Percentiles rank a stretch among this genome's conserved stretches.
Conservation (phyloP, 2,888 invertebrate species). For the Carpatolechia fugitivella region DNA sequence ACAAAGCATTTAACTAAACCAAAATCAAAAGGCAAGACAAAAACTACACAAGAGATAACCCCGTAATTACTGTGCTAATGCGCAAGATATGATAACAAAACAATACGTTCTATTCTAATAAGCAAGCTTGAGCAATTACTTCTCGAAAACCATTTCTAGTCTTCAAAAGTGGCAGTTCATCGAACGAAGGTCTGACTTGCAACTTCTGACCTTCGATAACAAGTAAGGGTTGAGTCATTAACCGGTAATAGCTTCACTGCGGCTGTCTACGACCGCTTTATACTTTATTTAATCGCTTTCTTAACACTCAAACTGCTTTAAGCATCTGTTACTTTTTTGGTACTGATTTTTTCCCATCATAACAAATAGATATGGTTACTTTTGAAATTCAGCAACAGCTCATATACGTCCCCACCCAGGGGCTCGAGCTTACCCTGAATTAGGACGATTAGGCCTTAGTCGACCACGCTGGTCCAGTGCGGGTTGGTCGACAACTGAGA, state of each 20-base stretch:
- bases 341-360: no score
- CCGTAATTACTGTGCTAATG: conserved; percentile 6
- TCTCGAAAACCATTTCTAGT: background rate
- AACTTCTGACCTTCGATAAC: conserved; percentile 52
- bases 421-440: no score
- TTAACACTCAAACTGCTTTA: no score
- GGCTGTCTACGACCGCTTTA: no score
- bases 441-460: no score
- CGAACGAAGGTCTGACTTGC: conserved; percentile 19
- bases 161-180: background rate
- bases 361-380: no score
- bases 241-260: background rate
- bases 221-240: conserved; percentile 35
- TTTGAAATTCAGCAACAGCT: no score
- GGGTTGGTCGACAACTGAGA: no score
- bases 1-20: background rate
- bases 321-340: no score
- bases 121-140: background rate
- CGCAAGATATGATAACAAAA: background rate
- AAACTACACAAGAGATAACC: background rate
- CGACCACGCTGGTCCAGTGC: no score
- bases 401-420: no score
- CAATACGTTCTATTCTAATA: conserved; percentile 7
- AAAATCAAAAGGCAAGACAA: background rate
- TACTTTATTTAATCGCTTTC: no score